Base-by-base conservation (phyloP, 1,140 invertebrate genomes). In the Drosophila quadrilineata region DNA sequence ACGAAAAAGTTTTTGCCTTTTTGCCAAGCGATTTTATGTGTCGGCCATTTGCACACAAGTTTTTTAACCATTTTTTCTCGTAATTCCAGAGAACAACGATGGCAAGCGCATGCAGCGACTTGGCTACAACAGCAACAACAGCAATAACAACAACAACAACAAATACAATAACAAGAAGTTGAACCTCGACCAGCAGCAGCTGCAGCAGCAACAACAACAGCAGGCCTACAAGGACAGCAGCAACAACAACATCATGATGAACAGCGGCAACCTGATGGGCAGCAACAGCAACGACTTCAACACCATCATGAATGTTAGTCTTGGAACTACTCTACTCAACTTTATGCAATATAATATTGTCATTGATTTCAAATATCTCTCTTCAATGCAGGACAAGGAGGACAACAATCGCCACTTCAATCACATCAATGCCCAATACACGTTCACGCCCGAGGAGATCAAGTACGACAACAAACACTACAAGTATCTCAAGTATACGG, bases 381-480 rank as follows among this genome's bases (percentile, higher is more conserved):
- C 5, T 8, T 26, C 43, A 19, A 12, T 8, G 41, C 71, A 89
- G 88, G 86, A 89, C 57, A 88, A 89, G 52, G 88, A 89, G 48
- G 88, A 89, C 50, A 89, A 89, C 72, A 89, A 89, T 73, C 71
- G 80, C 8, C 88, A 89, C 57, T 87, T 77, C 31, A 89, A 89
- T 73, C 88, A 89, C 58, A 89, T 89, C 65, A 90, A 90, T 74
- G 79, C 89, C 71, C 88, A 92, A 75, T 91, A 94, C 80, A 94
- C 93, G 22, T 93, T 94, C 76, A 94, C 93, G 3, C 94, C 94
- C 3, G 93, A 94, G 73, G 94, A 95, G 86, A 94, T 95, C 88
- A 95, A 94, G 87, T 95, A 94, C 75, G 94, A 94, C 71, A 95
- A 95, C 91, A 94, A 95, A 89, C 94, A 95, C 89, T 95, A 95